Evolutionary conservation across 2,797 vertebrate genomes (phyloP), one percentile per base, ranked within the genome.

Genomic region (Tolypeutes matacus): DNA sequence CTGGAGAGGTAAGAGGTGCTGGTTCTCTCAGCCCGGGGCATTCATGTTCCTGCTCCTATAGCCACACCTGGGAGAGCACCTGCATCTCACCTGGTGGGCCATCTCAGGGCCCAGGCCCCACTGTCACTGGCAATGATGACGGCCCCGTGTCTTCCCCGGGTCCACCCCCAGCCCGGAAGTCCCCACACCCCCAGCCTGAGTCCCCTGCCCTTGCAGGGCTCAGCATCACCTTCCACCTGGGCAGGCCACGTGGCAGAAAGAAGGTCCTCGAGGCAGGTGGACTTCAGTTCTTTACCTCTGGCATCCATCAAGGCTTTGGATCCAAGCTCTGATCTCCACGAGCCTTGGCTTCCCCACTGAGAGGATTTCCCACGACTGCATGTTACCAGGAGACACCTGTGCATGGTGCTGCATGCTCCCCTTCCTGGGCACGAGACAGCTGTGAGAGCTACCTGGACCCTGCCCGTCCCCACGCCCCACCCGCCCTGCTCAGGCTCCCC

Each of bases 11-110:
- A 56, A 18, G 15, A 20, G 53, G 4, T 20, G 18, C 53, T 17
- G 53, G 18, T 20, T 15, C 53, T 15, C 15, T 56, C 53, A 56
- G 6, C 39, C 39, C 39, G 39, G 39, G 39, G 39, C 39, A 39
- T 39, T 3, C 39, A 39, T 39, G 39, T 39, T 39, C 39, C 39
- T n/a, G 53, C 15, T 56, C 53, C 9, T 9, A 8, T 0, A 0
- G 10, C 23, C n/a, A 39, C 14, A 36, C 3, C 3, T 0, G 25
- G 46, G 60, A 29, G 23, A 51, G 62, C 73, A 11, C 46, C 7
- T 31, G 3, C 0, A 9, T 25, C 25, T 1, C 7, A 12, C 29
- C 34, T 7, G 2, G 2, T 2, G 7, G 7, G 1, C 10, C 3
- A 0, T 29, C 64, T 69, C 7, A 25, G 21, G 29, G 27, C 3